Evolutionary conservation across 1,140 invertebrate genomes (phyloP), one percentile per base, ranked within the genome.

Genomic region (Drosophila pachea): DNA sequence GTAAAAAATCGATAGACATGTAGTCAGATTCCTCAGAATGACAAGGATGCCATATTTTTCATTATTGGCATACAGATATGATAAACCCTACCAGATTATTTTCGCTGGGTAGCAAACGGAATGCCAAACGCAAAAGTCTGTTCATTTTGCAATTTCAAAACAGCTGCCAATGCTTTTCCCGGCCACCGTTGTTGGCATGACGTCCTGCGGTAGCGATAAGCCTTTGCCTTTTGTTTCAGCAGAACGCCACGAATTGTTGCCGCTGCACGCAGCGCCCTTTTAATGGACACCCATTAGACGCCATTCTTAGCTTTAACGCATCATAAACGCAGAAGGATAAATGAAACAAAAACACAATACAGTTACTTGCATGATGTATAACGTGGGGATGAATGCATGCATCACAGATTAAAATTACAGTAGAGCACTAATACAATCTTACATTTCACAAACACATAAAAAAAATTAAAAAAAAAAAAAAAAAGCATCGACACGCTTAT

Each of bases 151-250:
- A 71, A 66, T 64, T 69, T 45, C 48, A 29, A 66, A 68, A 72
- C 58, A 68, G 53, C 61, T 64, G 67, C 47, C 61, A 58, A 56
- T 50, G 43, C 33, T 48, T 43, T 61, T 12, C 38, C 29, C 14
- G 33, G 31, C 29, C 9, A 42, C 22, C 36, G 29, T 62, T 48
- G 56, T 43, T 67, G 22, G 48, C 42, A 60, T 68, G 66, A 42
- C 67, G 42, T 66, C 38, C 56, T 33, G 62, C 49, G n/a, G 56
- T 56, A 48, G 40, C 50, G 68, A 67, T 67, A 66, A 66, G 68
- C 43, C 56, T 95, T 55, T 60, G 33, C 47, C 53, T 53, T 52
- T 71, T 61, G 50, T 61, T 62, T 67, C 40, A 45, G 22, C 36
- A 6, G 58, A 35, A 36, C 8, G 52, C 16, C 33, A 36, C 32